Evolutionary conservation across 2,888 invertebrate genomes (phyloP).

Genomic region (Poecilus cupreus): DNA sequence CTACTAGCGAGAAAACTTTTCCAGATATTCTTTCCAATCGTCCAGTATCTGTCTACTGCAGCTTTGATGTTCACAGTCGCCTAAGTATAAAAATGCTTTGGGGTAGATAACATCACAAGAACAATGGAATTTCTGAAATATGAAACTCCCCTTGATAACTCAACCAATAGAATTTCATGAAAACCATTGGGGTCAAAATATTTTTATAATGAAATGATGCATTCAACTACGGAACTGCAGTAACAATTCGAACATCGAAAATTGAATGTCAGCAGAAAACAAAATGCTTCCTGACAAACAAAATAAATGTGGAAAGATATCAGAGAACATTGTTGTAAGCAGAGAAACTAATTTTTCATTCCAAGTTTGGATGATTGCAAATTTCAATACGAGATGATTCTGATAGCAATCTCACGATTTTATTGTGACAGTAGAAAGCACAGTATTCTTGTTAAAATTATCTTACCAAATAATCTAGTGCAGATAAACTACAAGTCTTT

Average conservation of each 20-base stretch:
- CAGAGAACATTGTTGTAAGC: background rate
- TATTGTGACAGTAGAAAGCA: conserved; percentile 17
- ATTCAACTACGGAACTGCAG: conserved; percentile 13
- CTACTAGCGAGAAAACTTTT: too few species aligned
- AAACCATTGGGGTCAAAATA: conserved; percentile 28
- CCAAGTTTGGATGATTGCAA: conserved; percentile 1
- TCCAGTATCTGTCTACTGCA: background rate
- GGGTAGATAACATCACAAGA: conserved; percentile 40
- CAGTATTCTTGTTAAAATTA: conserved; percentile 1
- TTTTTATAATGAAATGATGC: conserved; percentile 43
- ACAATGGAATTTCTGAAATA: conserved; percentile 45
- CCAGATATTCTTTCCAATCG: background rate
- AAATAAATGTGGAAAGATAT: too few species aligned
- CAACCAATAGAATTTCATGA: conserved; percentile 43
- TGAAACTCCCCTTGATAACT: conserved; percentile 34
- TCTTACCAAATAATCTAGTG: background rate
- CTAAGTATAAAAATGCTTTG: conserved; percentile 17
- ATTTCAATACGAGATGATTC: background rate
- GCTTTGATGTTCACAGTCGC: background rate
- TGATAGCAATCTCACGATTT: conserved; percentile 15
- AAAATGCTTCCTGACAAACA: background rate
- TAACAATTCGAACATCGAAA: conserved; percentile 9
- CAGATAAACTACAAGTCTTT: conserved; percentile 8
- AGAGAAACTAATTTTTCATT: conserved; percentile 3
- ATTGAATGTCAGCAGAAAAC: background rate